These are phyloP conservation scores for Hydraecia micacea DNA, from an alignment of 2,888 invertebrate species.

Conservation along the genomic window DNA sequence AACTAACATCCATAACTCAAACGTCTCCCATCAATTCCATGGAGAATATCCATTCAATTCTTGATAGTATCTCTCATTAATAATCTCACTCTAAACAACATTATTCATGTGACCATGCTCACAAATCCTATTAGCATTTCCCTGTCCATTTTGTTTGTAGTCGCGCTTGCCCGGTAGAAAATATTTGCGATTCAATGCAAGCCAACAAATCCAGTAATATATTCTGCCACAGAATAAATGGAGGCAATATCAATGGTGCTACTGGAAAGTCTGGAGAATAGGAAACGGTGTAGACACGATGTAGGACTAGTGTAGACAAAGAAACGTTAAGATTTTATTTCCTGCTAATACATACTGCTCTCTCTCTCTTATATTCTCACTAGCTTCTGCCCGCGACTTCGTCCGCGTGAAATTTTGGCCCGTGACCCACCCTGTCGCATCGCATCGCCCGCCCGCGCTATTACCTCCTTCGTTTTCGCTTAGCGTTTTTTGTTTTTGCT, in stretches of 20 bases:
- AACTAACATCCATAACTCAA: conserved; percentile 11
- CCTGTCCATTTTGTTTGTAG: conserved; percentile 60
- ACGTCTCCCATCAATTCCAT: conserved; percentile 49
- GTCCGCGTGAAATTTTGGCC: too few species aligned
- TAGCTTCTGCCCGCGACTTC: too few species aligned
- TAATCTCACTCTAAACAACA: conserved; percentile 67
- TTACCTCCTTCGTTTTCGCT: too few species aligned
- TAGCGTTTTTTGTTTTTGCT: too few species aligned
- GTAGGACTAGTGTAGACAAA: conserved; percentile 18
- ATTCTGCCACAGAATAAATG: conserved; percentile 66
- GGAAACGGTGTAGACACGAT: conserved; percentile 29
- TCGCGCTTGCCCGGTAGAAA: conserved; percentile 56
- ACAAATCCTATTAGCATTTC: conserved; percentile 72
- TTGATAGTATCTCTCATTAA: conserved; percentile 57
- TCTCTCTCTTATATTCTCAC: not conserved
- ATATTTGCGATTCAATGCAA: conserved; percentile 66
- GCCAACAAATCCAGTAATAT: conserved; percentile 69
- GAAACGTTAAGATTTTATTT: not conserved
- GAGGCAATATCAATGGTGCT: conserved; percentile 51
- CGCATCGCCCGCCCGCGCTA: too few species aligned
- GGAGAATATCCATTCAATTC: conserved; percentile 51
- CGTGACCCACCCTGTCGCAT: too few species aligned
- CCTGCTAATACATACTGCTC: not conserved
- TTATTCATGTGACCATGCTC: conserved; percentile 66
- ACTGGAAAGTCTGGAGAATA: conserved; percentile 52